Evolutionary conservation across 2,797 vertebrate species (phyloP), one percentile per base, ranked within the genome.

Genomic region (Tenualosa ilisha): DNA sequence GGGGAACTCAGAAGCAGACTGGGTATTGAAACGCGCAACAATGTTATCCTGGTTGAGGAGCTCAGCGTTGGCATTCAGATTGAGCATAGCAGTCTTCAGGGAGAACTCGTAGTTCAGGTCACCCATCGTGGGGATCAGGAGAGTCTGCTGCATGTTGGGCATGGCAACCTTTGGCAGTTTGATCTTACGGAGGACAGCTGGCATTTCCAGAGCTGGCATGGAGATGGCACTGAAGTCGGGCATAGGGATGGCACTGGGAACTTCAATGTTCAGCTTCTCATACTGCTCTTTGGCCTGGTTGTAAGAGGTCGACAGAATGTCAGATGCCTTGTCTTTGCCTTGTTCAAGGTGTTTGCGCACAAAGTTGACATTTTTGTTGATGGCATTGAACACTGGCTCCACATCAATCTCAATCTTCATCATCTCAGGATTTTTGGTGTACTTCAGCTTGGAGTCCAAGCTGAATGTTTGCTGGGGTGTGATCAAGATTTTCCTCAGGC

Each of bases 391-490:
- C 31, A 97, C 15, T 83, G 90, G 91, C 31, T 92, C 92, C 87
- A 98, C 83, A 86, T 97, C 94, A 84, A 97, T 84, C 43, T 92
- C 81, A 88, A 98, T 94, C 81, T 92, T 90, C 83, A 96, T 93
- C 89, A 91, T 92, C 3, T 97, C 95, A 93, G 94, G 95, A 93
- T 96, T 98, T 92, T 98, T 99, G 49, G 92, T 93, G 91, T 98
- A 99, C 81, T 90, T 97, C 88, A 95, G 87, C 50, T 96, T 97
- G 87, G 96, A 88, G 87, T 85, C 96, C 91, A 98, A 93, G 91
- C 98, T 96, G 91, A 98, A 94, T 22, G 97, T 96, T 91, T 99
- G 98, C 83, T 96, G 94, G 88, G 97, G 96, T 90, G 97, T 97
- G 89, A 90, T 96, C 87, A 99, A 87, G 85, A 97, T 89, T 59